Conservation (phyloP, 2,888 invertebrate genomes). For the Synanthedon tipuliformis region DNA sequence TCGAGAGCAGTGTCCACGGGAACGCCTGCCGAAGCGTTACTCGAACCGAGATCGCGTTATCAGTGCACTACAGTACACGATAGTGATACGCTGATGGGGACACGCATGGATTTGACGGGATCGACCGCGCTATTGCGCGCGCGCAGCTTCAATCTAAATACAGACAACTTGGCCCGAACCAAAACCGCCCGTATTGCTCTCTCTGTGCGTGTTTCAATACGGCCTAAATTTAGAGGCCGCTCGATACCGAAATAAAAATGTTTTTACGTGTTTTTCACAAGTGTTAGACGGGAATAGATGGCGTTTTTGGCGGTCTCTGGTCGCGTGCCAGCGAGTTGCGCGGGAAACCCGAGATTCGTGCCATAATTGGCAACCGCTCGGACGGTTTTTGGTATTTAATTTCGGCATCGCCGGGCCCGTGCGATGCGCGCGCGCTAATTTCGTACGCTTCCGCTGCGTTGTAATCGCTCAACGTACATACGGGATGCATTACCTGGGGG, state of each 20-base stretch:
- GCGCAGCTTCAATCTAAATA: conserved; percentile 57
- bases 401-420: conserved; percentile 29
- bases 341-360: conserved; percentile 64
- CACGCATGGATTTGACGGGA: not conserved
- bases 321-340: conserved; percentile 38
- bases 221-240: conserved; percentile 68
- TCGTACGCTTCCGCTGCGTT: conserved; percentile 37
- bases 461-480: conserved; percentile 10
- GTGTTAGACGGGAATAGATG: conserved; percentile 54
- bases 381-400: conserved; percentile 63
- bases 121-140: not conserved
- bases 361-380: conserved; percentile 62
- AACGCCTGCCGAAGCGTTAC: conserved; percentile 4
- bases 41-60: conserved; percentile 8
- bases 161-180: conserved; percentile 61
- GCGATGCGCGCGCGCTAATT: conserved; percentile 29
- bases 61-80: conserved; percentile 15
- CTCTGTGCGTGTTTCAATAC: conserved; percentile 49
- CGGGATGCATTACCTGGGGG: conserved; percentile 31
- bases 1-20: conserved; percentile 1
- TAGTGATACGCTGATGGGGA: not conserved
- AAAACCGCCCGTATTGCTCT: conserved; percentile 67
- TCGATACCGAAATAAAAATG: conserved; percentile 64
- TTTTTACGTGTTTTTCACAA: conserved; percentile 63
- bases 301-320: conserved; percentile 48